A percentile compares a stretch with the other conserved stretches of the same genome.
phyloP scores from a whole-genome alignment of 2,888 invertebrate species.

The Arge pagana region DNA sequence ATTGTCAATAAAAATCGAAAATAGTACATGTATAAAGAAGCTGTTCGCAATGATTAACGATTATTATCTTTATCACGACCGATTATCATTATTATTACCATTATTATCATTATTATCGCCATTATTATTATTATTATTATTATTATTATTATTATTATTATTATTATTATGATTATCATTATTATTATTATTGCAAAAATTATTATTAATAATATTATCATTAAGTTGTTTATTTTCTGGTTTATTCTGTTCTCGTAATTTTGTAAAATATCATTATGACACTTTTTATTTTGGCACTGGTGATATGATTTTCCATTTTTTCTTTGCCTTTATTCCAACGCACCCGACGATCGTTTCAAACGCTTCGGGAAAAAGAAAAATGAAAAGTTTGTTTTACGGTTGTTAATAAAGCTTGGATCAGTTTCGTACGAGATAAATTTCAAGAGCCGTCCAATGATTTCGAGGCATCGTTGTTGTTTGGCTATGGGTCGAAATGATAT shows the following conservation, averaged over 20 bases:
- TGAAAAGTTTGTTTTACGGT: neutral
- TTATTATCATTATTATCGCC: slow-evolving; percentile 1
- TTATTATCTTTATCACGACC: neutral
- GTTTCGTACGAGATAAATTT: no score
- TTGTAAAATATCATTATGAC: slow-evolving; percentile 10
- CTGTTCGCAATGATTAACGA: neutral
- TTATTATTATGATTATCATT: slow-evolving; percentile 4
- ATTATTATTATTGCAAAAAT: neutral
- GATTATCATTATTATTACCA: neutral
- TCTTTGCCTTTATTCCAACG: neutral
- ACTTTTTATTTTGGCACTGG: slow-evolving; percentile 19
- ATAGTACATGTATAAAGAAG: slow-evolving; percentile 37
- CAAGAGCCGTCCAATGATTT: no score
- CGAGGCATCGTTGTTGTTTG: no score
- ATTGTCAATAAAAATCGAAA: slow-evolving; percentile 48
- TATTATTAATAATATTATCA: neutral
- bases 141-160: slow-evolving; percentile 2
- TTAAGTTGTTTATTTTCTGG: neutral
- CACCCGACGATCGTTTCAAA: no score
- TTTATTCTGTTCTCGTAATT: neutral
- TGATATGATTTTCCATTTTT: slow-evolving; percentile 12
- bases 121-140: slow-evolving; percentile 2
- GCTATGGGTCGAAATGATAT: no score
- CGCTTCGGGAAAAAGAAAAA: neutral
- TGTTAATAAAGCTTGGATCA: neutral